Percentiles rank a stretch among this genome's conserved stretches.
phyloP scores from a whole-genome alignment of 2,888 invertebrate species.

The Eudemis profundana region DNA sequence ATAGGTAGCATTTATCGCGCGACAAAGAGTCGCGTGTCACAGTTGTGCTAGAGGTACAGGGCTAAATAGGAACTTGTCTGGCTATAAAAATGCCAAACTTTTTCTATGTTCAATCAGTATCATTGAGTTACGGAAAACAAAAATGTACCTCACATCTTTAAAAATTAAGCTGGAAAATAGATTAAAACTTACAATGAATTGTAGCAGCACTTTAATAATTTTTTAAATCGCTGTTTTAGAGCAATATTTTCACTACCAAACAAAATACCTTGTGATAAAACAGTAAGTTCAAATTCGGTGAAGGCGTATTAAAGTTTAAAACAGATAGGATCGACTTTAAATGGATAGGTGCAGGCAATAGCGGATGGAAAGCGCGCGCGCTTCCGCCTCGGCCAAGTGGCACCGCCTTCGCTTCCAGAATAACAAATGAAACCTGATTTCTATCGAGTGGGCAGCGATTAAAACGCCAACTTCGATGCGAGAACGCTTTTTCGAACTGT shows the following conservation, averaged over 20 bases:
- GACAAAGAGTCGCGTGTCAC: too few relatives aligned
- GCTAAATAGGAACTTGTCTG: too few relatives aligned
- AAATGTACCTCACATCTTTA: too few relatives aligned
- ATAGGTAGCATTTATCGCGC: too few relatives aligned
- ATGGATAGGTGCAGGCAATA: constrained; percentile 68
- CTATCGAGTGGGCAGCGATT: constrained; percentile 77
- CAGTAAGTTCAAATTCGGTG: not conserved
- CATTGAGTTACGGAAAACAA: too few relatives aligned
- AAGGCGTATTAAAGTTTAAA: constrained; percentile 25
- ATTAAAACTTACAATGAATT: too few relatives aligned
- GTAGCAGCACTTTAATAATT: too few relatives aligned
- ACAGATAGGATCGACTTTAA: constrained; percentile 64
- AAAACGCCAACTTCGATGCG: constrained; percentile 61
- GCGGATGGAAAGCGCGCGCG: constrained; percentile 82
- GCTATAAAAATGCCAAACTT: too few relatives aligned
- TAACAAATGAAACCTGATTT: constrained; percentile 85
- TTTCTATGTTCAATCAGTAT: too few relatives aligned
- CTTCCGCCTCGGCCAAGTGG: constrained; percentile 73
- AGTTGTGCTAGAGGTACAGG: too few relatives aligned
- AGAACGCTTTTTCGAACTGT: constrained; percentile 54
- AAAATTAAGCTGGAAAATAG: too few relatives aligned
- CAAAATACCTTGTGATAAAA: not conserved
- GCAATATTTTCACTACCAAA: not conserved
- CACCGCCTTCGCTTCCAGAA: constrained; percentile 81
- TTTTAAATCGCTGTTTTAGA: too few relatives aligned